Percentiles rank a stretch among this genome's conserved stretches.
phyloP scores from a whole-genome alignment of 2,888 invertebrate species.

The Drosophila formosana region DNA sequence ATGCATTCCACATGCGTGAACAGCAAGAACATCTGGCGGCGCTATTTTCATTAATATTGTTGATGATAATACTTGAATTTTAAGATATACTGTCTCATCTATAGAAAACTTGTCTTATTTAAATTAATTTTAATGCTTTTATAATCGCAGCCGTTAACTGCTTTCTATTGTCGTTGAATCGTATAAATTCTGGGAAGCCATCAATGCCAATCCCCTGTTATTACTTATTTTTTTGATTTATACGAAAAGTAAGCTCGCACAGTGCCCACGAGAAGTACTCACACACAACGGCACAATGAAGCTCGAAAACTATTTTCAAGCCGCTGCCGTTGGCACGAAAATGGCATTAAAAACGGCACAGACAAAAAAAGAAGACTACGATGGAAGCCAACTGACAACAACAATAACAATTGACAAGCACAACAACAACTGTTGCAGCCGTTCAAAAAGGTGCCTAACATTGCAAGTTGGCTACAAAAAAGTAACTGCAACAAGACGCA shows the following conservation, averaged over 20 bases:
- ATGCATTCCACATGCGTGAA: slow-evolving; percentile 5
- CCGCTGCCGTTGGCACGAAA: slow-evolving; percentile 65
- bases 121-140: no score
- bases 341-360: slow-evolving; percentile 72
- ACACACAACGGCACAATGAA: slow-evolving; percentile 24
- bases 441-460: slow-evolving; percentile 45
- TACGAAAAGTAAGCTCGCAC: slow-evolving; percentile 7
- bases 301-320: slow-evolving; percentile 30
- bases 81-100: background rate
- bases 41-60: background rate
- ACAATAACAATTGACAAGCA: slow-evolving; percentile 29
- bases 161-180: slow-evolving; percentile 1
- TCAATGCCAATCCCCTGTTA: background rate
- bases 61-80: background rate
- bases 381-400: slow-evolving; percentile 59
- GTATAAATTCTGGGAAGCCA: background rate
- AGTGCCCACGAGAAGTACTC: slow-evolving; percentile 29
- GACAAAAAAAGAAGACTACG: slow-evolving; percentile 39
- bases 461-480: slow-evolving; percentile 46
- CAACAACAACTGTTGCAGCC: slow-evolving; percentile 33
- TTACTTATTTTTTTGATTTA: slow-evolving; percentile 6
- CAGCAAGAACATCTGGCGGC: background rate
- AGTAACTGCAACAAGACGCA: slow-evolving; percentile 52
- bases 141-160: no score
- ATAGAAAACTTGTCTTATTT: background rate